Conservation (phyloP, 2,797 vertebrate species). For the Scleropages formosus region DNA sequence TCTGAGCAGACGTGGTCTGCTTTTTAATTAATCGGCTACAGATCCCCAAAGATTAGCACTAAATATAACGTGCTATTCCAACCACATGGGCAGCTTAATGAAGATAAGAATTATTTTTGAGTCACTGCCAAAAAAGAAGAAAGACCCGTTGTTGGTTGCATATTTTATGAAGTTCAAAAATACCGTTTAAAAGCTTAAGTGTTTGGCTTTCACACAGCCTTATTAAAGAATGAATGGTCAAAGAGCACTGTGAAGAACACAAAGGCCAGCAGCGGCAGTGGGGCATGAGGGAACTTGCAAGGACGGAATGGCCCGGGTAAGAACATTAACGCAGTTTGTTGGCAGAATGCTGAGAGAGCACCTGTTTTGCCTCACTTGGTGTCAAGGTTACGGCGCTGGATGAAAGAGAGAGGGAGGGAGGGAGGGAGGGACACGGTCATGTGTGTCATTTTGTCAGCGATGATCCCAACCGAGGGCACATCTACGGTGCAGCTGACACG, state of each 20-base stretch:
- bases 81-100: conserved; percentile 31
- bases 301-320: background rate
- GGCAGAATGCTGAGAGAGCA: background rate
- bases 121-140: conserved; percentile 27
- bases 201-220: conserved; percentile 25
- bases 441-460: too few relatives aligned
- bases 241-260: background rate
- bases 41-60: conserved; percentile 27
- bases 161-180: conserved; percentile 24
- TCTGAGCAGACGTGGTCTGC: conserved; percentile 27
- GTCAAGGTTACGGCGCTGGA: too few relatives aligned
- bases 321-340: background rate
- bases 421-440: too few relatives aligned
- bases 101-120: conserved; percentile 29
- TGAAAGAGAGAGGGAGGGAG: too few relatives aligned
- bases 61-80: conserved; percentile 23
- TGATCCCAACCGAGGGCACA: too few relatives aligned
- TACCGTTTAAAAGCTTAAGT: conserved; percentile 23
- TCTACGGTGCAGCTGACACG: too few relatives aligned
- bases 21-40: conserved; percentile 29
- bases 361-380: background rate
- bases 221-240: background rate
- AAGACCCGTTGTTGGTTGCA: conserved; percentile 32
- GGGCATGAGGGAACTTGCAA: conserved; percentile 15
- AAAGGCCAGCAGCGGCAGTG: background rate